These are phyloP conservation scores for Daktulosphaira vitifoliae DNA, from an alignment of 1,140 invertebrate genomes.

Conservation along the genomic window DNA sequence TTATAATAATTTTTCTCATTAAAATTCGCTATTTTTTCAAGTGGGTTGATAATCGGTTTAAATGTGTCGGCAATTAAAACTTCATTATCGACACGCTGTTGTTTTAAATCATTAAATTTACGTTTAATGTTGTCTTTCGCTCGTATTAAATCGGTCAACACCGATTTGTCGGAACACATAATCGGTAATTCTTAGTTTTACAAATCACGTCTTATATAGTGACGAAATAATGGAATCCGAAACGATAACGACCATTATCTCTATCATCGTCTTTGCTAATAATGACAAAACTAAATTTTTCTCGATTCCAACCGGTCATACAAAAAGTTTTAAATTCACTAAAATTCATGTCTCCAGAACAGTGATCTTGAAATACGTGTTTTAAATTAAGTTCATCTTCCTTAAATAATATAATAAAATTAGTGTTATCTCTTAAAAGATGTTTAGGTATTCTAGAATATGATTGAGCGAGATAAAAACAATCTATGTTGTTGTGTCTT, in stretches of 20 bases:
- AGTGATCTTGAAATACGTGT: constrained; percentile 43
- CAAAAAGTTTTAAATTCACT: constrained; percentile 39
- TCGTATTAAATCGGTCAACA: not conserved
- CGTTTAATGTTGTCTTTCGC: not conserved
- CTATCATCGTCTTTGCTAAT: constrained; percentile 36
- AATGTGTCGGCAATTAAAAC: not conserved
- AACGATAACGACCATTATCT: constrained; percentile 23
- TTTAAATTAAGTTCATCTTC: constrained; percentile 44
- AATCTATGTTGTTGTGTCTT: constrained; percentile 42
- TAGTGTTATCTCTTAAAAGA: constrained; percentile 42
- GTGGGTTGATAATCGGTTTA: not conserved
- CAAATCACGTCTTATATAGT: not conserved
- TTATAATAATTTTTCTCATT: not conserved
- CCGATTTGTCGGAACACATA: not conserved
- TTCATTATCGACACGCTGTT: not conserved
- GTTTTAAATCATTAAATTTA: not conserved
- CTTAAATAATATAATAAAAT: constrained; percentile 43
- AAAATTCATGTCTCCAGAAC: constrained; percentile 40
- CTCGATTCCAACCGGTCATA: constrained; percentile 36
- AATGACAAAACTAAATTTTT: constrained; percentile 33
- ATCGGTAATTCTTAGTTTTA: not conserved
- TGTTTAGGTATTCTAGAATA: constrained; percentile 44
- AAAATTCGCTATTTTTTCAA: not conserved
- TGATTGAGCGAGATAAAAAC: constrained; percentile 44
- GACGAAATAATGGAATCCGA: constrained; percentile 1